Evolutionary conservation across 2,113 vertebrate species (phyloP).

Genomic region (Athene noctua): DNA sequence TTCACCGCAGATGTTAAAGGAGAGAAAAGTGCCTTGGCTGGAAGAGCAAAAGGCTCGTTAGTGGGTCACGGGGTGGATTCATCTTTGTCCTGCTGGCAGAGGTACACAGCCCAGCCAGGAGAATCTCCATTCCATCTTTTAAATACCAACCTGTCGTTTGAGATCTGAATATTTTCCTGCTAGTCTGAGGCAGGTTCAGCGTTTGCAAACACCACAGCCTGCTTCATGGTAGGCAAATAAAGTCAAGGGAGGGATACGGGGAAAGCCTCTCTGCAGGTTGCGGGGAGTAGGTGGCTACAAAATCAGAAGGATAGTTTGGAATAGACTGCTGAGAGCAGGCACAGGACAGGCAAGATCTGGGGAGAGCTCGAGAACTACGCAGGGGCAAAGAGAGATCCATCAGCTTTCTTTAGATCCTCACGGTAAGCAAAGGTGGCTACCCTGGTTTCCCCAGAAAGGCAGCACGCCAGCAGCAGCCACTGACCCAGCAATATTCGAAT

Average conservation of each 20-base stretch:
- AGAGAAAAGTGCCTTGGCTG: neutral
- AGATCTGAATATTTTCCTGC: neutral
- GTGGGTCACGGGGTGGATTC: neutral
- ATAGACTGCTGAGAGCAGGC: neutral
- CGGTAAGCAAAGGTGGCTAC: rapidly evolving
- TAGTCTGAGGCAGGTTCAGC: neutral
- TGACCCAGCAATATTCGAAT: constrained; percentile 28
- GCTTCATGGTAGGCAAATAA: neutral
- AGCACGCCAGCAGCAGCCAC: neutral
- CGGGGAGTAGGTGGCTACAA: neutral
- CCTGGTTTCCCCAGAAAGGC: neutral
- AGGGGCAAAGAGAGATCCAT: neutral
- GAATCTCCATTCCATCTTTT: neutral
- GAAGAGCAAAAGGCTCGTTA: neutral
- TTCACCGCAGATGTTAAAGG: neutral
- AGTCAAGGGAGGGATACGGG: rapidly evolving
- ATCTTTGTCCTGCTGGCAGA: neutral
- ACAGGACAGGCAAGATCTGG: rapidly evolving
- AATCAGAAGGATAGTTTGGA: neutral
- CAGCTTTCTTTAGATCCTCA: neutral
- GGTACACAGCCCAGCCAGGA: neutral
- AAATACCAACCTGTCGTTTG: neutral
- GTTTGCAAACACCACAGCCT: neutral
- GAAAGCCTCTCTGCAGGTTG: neutral
- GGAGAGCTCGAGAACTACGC: neutral